Evolutionary conservation across 1,140 invertebrate species (phyloP), one percentile per base, ranked within the genome.

Genomic region (Orius insidiosus): DNA sequence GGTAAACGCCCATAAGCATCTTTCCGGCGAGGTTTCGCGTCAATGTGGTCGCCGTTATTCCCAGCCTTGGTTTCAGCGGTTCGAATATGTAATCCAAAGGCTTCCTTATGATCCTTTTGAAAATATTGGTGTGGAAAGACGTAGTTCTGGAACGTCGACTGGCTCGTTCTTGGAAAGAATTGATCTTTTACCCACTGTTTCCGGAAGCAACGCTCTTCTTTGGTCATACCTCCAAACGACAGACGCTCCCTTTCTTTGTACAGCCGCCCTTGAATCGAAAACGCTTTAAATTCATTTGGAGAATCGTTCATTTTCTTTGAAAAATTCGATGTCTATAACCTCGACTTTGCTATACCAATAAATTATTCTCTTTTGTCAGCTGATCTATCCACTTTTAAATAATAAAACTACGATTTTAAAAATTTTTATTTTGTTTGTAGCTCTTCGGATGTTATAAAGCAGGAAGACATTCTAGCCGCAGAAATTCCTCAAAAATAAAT

Each of bases 111-210:
- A 78, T 64, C 50, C 85, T 69, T 54, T 81, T 71, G 47, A 92
- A 78, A 6, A 79, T 76, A 62, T 90, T 89, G 45, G 71, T 71
- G 73, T 66, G 59, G 77, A 69, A 54, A 64, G 67, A 56, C 78
- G 77, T 43, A 76, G 72, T 56, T 76, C 68, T 9, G 76, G 71
- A 1, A 78, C 70, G 49, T 68, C 55, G 31, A 71, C 59, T 0
- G 85, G 82, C 57, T 89, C 85, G 43, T 78, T 72, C 10, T 70
- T 67, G 40, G 72, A 61, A 30, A 92, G 64, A 52, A 74, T 57
- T 87, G 84, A 66, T 87, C 85, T 59, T 86, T 75, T 1, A 89
- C 52, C 75, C 76, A 92, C 59, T 87, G 72, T 52, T 75, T 77
- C 48, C 86, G 70, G 74, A 78, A 90, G 37, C 72, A 72, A 53